Evolutionary conservation across 1,140 invertebrate species (phyloP).

Genomic region (Aphelenchoides fujianensis): DNA sequence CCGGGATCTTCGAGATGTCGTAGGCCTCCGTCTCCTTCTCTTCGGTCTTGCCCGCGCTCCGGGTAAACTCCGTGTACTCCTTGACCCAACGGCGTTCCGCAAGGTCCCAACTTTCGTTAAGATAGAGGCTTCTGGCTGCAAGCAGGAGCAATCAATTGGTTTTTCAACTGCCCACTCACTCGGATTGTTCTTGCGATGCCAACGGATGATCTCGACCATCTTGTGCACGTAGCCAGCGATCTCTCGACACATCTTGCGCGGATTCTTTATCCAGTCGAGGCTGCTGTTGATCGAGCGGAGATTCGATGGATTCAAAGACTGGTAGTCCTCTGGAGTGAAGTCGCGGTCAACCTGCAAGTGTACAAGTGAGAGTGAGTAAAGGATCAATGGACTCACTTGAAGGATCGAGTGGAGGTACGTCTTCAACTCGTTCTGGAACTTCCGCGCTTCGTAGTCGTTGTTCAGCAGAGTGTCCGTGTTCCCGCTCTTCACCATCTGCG

Average conservation of each 20-base stretch:
- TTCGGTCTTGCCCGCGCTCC: conserved; percentile 69
- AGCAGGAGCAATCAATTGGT: background rate
- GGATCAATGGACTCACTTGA: conserved; percentile 46
- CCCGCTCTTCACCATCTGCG: conserved; percentile 99
- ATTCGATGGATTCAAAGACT: conserved; percentile 79
- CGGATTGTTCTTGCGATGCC: conserved; percentile 52
- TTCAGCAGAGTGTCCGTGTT: conserved; percentile 97
- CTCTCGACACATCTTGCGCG: conserved; percentile 80
- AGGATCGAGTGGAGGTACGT: conserved; percentile 73
- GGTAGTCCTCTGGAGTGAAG: conserved; percentile 79
- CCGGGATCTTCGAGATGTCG: conserved; percentile 98
- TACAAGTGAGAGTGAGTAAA: too few species aligned
- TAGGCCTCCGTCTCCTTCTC: conserved; percentile 68
- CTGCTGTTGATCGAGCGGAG: conserved; percentile 82
- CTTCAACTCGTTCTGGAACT: conserved; percentile 78
- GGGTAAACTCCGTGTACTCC: conserved; percentile 89
- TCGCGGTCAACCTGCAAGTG: conserved; percentile 76
- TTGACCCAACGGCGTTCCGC: conserved; percentile 97
- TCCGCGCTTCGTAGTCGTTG: conserved; percentile 78
- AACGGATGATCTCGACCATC: conserved; percentile 60
- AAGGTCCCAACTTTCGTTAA: conserved; percentile 97
- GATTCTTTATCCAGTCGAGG: conserved; percentile 91
- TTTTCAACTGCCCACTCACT: conserved; percentile 18
- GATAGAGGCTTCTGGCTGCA: conserved; percentile 73
- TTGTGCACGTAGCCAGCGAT: conserved; percentile 58